Evolutionary conservation across 37 sponge, comb jelly and placozoan genomes (phyloP).

Genomic region (Aplysina aerophoba): DNA sequence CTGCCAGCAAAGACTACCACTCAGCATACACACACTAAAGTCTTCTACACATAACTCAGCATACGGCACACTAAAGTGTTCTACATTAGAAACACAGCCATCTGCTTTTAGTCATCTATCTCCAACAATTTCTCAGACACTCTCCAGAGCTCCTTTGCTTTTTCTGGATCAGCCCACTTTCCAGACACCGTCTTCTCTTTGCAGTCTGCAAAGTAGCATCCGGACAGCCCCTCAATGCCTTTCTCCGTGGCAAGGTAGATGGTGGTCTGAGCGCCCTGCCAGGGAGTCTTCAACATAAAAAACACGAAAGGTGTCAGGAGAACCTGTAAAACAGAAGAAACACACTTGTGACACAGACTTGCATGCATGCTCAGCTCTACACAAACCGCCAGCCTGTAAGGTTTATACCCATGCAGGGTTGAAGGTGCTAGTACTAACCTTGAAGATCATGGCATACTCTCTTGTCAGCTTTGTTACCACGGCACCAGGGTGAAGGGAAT

Average conservation of each 20-base stretch:
- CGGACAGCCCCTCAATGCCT: slow-evolving; percentile 62
- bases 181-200: background rate
- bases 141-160: slow-evolving; percentile 54
- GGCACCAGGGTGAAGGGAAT: slow-evolving; percentile 48
- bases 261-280: slow-evolving; percentile 79
- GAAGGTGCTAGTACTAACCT: background rate
- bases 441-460: background rate
- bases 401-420: no score
- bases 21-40: no score
- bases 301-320: background rate
- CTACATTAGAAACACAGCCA: no score
- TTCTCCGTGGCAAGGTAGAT: slow-evolving; percentile 84
- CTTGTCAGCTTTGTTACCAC: slow-evolving; percentile 36
- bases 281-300: slow-evolving; percentile 44
- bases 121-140: slow-evolving; percentile 36
- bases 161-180: slow-evolving; percentile 20
- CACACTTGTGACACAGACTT: no score
- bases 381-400: no score
- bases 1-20: no score
- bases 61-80: no score
- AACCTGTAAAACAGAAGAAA: no score
- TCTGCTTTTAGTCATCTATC: background rate
- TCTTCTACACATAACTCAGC: no score
- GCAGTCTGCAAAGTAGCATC: slow-evolving; percentile 78
- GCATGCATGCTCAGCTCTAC: no score